phyloP scores from a whole-genome alignment of 2,888 invertebrate genomes.

The Hoplodrina blanda region DNA sequence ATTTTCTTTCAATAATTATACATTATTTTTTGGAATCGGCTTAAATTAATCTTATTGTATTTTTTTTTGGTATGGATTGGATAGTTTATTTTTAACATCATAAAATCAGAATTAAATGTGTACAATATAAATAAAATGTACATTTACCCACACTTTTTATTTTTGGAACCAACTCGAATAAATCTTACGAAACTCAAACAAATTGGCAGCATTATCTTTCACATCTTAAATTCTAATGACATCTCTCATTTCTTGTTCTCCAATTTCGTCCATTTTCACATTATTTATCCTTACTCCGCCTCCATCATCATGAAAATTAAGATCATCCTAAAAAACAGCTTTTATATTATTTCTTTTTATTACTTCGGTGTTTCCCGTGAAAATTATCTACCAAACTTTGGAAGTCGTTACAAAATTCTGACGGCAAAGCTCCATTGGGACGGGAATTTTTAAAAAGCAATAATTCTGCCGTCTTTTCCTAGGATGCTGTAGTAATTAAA shows the following conservation, averaged over 20 bases:
- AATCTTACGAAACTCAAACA: not conserved
- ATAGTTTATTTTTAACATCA: too few species aligned
- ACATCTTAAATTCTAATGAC: conserved; percentile 17
- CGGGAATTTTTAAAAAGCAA: conserved; percentile 55
- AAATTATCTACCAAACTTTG: conserved; percentile 59
- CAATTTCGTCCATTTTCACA: conserved; percentile 5
- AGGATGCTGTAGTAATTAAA: conserved; percentile 59
- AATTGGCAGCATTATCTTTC: not conserved
- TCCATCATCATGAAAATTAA: conserved; percentile 51
- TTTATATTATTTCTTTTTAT: conserved; percentile 57
- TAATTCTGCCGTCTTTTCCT: conserved; percentile 49
- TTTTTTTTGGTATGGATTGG: too few species aligned
- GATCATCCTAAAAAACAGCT: conserved; percentile 46
- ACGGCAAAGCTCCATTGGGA: conserved; percentile 46
- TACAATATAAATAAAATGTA: too few species aligned
- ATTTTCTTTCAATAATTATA: too few species aligned
- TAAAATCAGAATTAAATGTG: too few species aligned
- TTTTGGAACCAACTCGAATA: not conserved
- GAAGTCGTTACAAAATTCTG: conserved; percentile 63
- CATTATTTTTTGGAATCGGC: too few species aligned
- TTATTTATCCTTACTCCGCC: conserved; percentile 39
- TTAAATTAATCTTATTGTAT: too few species aligned
- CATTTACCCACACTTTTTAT: not conserved
- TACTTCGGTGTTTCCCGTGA: conserved; percentile 46
- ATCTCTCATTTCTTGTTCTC: conserved; percentile 5